Percentiles rank a stretch among this genome's conserved stretches.
Evolutionary conservation across 2,113 vertebrate genomes (phyloP).

Genomic region (Alligator sinensis): DNA sequence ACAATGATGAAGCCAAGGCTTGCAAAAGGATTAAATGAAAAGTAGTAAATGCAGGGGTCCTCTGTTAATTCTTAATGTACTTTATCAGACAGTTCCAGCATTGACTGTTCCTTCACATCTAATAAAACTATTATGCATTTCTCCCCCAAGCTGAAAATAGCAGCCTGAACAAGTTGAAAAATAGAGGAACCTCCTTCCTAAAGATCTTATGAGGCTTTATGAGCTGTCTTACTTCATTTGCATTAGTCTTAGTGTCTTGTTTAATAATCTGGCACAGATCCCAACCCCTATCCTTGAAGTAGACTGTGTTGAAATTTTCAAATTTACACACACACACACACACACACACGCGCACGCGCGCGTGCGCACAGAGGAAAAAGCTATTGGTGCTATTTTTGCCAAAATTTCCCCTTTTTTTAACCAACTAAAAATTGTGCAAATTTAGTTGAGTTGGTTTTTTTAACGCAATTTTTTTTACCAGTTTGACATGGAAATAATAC

Average conservation of each 20-base stretch:
- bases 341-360: too few species aligned
- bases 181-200: neutral
- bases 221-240: neutral
- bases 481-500: neutral
- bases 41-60: neutral
- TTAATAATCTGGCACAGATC: neutral
- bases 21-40: accelerated
- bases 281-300: neutral
- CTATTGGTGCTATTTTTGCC: neutral
- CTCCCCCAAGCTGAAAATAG: neutral
- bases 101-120: neutral
- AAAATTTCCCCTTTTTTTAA: neutral
- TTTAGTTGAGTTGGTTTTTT: too few species aligned
- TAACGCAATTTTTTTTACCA: neutral
- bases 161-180: neutral
- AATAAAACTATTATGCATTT: neutral
- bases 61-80: neutral
- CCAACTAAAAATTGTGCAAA: neutral
- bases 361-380: neutral
- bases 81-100: slow-evolving; percentile 5
- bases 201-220: neutral
- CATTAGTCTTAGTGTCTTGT: neutral
- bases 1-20: neutral
- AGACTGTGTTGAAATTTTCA: neutral
- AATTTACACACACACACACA: neutral